Base-by-base conservation (phyloP, 2,113 vertebrate species). In the Dendrocopos noguchii region DNA sequence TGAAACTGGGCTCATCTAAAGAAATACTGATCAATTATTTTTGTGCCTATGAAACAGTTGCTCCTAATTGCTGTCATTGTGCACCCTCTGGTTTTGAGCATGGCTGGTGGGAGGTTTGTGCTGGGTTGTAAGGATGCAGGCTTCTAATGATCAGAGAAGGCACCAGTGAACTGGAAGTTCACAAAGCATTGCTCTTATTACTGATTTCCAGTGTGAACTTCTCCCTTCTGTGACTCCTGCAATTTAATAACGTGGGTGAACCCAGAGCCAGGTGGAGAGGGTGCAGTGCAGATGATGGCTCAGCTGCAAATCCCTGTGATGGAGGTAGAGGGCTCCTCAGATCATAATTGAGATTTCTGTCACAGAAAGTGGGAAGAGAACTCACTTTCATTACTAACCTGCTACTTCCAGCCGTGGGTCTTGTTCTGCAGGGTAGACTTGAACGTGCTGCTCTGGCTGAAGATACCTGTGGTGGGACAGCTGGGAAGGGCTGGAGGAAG, bases 371-470 rank as follows among this genome's bases (percentile, higher is more conserved):
- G 42, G 64, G 44, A 55, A 28, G 44, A 63, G n/a, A 71, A 10
- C 9, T n/a, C 46, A 4, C 17, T 18, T 33, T 44, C 3, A 1
- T n/a, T 17, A 17, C 28, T 25, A 47, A 12, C 28, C 29, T 2
- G 1, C 34, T 46, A 3, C 33, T 46, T 42, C 33, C 65, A 73
- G 64, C 73, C 12, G 2, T 1, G n/a, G 5, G 10, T 27, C 29
- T 56, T 18, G 0, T 39, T 46, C 2, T 4, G 7, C 1, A 1
- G 15, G 42, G 16, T 28, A 79, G 63, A 4, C 36, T 57, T 73
- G 56, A 66, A 34, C 1, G 2, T 1, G 27, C 19, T 24, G 21
- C 44, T 87, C 15, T 22, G 22, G 1, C 7, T 0, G 1, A 29
- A 15, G 67, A 6, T 21, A 22, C 31, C 9, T 1, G 1, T 7